phyloP scores from a whole-genome alignment of 2,888 invertebrate genomes.

The Gerosis bhagava region DNA sequence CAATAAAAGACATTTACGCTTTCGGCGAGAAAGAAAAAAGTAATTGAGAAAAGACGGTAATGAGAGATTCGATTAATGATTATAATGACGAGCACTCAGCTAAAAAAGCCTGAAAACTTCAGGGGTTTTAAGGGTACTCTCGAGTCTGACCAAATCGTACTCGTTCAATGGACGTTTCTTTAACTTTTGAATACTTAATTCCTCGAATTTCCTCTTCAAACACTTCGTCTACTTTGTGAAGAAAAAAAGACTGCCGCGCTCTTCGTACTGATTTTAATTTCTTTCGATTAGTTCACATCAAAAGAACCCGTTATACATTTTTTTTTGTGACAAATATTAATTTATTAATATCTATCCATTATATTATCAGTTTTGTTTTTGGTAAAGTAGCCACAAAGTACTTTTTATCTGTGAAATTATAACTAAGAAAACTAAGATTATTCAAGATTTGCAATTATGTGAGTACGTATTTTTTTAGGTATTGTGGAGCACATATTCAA shows the following conservation, averaged over 20 bases:
- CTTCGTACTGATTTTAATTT: constrained; percentile 13
- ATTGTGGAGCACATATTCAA: constrained; percentile 70
- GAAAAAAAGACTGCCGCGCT: constrained; percentile 9
- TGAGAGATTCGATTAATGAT: constrained; percentile 10
- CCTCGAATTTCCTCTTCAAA: constrained; percentile 19
- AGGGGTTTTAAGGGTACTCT: constrained; percentile 10
- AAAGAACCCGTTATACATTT: not conserved
- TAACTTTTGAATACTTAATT: constrained; percentile 24
- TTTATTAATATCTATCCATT: too few relatives aligned
- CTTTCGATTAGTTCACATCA: constrained; percentile 16
- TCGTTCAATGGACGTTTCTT: constrained; percentile 17
- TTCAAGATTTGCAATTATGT: too few relatives aligned
- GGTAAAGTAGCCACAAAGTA: too few relatives aligned
- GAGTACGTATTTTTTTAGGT: constrained; percentile 68
- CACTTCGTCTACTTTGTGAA: constrained; percentile 12
- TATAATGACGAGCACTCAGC: constrained; percentile 17
- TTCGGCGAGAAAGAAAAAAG: constrained; percentile 4
- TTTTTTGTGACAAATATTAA: too few relatives aligned
- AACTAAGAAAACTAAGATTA: too few relatives aligned
- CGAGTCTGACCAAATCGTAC: constrained; percentile 14
- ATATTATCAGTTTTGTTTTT: too few relatives aligned
- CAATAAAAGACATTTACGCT: constrained; percentile 9
- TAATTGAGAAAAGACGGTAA: constrained; percentile 8
- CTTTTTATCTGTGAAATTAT: too few relatives aligned
- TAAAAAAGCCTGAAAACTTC: constrained; percentile 12